Evolutionary conservation across 2,113 vertebrate species (phyloP), one percentile per base, ranked within the genome.

Genomic region (Strix uralensis): DNA sequence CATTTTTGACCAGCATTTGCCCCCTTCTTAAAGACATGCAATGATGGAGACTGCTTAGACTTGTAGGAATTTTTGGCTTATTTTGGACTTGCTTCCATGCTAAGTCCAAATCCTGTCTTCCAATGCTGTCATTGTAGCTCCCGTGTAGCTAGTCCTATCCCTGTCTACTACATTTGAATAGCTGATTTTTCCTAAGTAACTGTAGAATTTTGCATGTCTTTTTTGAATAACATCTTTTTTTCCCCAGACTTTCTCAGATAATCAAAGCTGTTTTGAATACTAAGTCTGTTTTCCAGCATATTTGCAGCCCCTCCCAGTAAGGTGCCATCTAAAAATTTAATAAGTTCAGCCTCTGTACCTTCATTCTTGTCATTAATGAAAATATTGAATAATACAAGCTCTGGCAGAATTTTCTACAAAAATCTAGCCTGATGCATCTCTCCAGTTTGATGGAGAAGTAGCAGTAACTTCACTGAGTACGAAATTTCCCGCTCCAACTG

Each of bases 241-340:
- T 19, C 23, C 18, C 66, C 44, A 80, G 84, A 66, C 54, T 72
- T 85, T 72, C 74, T 72, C 81, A 92, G 58, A 52, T 82, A 92
- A 52, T 80, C 73, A 94, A 91, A 88, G 49, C 55, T 82, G 71
- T 25, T 97, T 91, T 96, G 84, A 91, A 93, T 91, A 82, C 25
- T 22, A 47, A 67, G 46, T 92, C 81, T 75, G 49, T 82, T 96
- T 95, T 96, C 52, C n/a, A 75, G 66, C 19, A 40, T 77, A 69
- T 61, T 89, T 90, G 58, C 74, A 71, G 69, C 81, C 81, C 72
- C 73, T 96, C 83, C 95, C 82, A 91, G 86, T 32, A 90, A 87
- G 81, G 58, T 91, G 81, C 67, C 54, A 54, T 58, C 61, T 95
- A 15, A 72, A 94, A 90, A 36, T 80, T 96, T 95, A 82, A 86